A percentile compares a stretch with the other conserved stretches of the same genome.
Conservation (phyloP, 2,888 invertebrate species). For the Acholoe squamosa region DNA sequence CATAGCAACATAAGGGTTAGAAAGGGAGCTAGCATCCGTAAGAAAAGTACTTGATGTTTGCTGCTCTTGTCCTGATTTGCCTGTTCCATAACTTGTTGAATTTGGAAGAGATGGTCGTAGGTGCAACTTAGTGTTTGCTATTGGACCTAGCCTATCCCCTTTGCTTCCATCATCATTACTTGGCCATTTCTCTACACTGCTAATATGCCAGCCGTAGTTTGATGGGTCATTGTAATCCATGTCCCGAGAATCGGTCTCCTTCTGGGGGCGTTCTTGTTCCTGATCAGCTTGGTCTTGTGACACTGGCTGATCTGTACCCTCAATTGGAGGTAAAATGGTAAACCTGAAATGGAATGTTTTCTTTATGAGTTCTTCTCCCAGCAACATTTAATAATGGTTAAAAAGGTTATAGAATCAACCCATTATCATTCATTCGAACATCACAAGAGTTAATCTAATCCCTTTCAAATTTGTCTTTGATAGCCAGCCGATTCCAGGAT, state of each 20-base stretch:
- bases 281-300: neutral
- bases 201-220: constrained; percentile 37
- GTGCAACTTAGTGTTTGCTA: neutral
- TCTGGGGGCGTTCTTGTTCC: neutral
- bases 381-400: too few species aligned
- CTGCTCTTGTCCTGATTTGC: neutral
- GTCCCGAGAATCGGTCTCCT: neutral
- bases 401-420: too few species aligned
- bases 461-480: too few species aligned
- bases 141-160: neutral
- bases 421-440: too few species aligned
- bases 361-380: too few species aligned
- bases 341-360: constrained; percentile 4
- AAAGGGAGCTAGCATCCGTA: neutral
- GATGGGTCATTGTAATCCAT: constrained; percentile 23
- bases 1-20: constrained; percentile 46
- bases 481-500: too few species aligned
- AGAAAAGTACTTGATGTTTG: neutral
- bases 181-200: constrained; percentile 26
- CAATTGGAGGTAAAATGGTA: constrained; percentile 23
- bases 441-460: too few species aligned
- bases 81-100: constrained; percentile 1
- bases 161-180: neutral
- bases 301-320: neutral
- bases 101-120: neutral